Evolutionary conservation across 1,140 invertebrate species (phyloP).

Genomic region (Bombus superbus): DNA sequence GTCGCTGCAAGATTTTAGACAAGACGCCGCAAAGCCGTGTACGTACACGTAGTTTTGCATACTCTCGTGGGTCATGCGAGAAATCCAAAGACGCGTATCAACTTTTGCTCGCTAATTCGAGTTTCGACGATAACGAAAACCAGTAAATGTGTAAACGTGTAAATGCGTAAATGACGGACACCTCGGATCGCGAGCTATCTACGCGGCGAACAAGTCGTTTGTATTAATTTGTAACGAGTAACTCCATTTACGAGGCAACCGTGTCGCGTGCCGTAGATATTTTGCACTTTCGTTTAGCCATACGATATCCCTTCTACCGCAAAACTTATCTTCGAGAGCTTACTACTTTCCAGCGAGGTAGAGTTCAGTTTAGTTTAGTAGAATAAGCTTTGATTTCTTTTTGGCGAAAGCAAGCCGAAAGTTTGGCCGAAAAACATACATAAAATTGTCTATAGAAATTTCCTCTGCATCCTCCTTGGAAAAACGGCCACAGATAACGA

Average conservation of each 20-base stretch:
- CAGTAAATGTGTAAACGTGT: not conserved
- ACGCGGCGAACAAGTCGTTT: no score
- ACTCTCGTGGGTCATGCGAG: not conserved
- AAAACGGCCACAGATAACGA: no score
- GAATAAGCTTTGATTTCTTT: not conserved
- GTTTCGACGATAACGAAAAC: not conserved
- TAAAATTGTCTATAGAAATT: no score
- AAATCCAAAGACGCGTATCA: not conserved
- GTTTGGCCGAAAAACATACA: no score
- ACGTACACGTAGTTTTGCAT: no score
- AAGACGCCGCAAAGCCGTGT: not conserved
- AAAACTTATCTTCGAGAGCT: not conserved
- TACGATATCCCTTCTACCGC: not conserved
- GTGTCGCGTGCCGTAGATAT: not conserved
- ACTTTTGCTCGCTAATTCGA: not conserved
- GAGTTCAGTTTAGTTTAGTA: not conserved
- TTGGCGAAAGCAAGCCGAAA: not conserved
- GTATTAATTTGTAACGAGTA: not conserved
- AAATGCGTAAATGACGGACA: not conserved
- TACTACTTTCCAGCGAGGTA: no score
- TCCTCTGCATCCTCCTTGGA: no score
- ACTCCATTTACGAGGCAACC: not conserved
- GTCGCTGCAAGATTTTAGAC: conserved; percentile 27
- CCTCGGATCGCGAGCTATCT: not conserved
- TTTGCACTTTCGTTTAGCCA: not conserved